Evolutionary conservation across 1,140 invertebrate species (phyloP), one percentile per base, ranked within the genome.

Genomic region (Triops cancriformis): DNA sequence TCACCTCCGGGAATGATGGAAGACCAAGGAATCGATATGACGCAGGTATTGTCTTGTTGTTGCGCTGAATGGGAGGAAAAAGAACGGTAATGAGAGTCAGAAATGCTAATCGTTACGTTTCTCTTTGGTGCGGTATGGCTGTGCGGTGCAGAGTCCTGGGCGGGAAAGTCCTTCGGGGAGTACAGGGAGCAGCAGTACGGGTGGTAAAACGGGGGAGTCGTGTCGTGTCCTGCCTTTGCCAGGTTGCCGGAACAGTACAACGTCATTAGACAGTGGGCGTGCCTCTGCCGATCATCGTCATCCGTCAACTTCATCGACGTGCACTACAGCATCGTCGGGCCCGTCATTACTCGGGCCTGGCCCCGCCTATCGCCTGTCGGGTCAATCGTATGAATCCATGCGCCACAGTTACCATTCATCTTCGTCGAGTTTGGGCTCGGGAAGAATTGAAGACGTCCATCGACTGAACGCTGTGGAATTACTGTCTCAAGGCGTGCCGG

Each of bases 191-290:
- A 83, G 82, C 18, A 85, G 84, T 74, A 82, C 84, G 26, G 81
- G 83, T 26, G 51, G 51, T 23, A 64, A 64, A 64, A 64, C 51
- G 18, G 51, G 51, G 6, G 51, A 64, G 51, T 64, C 51, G 2
- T 64, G 51, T 64, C 51, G 51, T 23, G 51, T 64, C 18, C 51
- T 64, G 51, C 51, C 51, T 18, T 64, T 64, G 10, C 51, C 51
- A n/a, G 51, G 51, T 64, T 87, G 86, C 74, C 80, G 87, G 3
- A 86, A 87, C 82, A 96, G 94, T 79, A 96, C 94, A 0, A 94
- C 95, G 51, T 96, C 94, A 77, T 86, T 96, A 81, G 95, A 98
- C 85, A 95, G 93, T 81, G 96, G 95, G 6, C 87, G 95, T 80
- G 95, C 95, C 7, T 95, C 94, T 1, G 88, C 90, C 73, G 88